Base-by-base conservation (phyloP, 2,888 invertebrate species). In the Argyresthia albistria region DNA sequence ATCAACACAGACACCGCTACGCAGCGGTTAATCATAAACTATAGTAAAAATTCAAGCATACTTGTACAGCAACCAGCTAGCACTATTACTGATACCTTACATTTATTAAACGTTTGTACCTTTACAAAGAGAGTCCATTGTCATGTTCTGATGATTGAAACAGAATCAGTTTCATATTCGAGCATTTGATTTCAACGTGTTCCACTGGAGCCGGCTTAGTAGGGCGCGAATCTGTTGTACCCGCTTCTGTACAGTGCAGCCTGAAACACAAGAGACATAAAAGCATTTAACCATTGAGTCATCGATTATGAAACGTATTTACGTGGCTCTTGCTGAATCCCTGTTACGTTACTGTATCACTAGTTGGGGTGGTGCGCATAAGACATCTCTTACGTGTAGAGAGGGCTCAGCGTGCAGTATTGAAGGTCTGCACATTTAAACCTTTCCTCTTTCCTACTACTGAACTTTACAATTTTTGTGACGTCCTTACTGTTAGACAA, bases 141-240 rank as follows among this genome's bases (percentile, higher is more conserved):
- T 87, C 87, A 87, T 87, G 87, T 79, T 76, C 71, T 64, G 63
- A 77, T 81, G 71, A 72, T 71, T 76, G 74, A 76, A 78, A 74
- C 70, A 69, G 74, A 74, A 75, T 68, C 78, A 71, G 65, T 69
- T 76, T 69, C 68, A 72, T 82, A 83, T 86, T 86, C 83, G 83
- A 86, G 86, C 77, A 71, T 69, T 75, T 65, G 67, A 70, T 72
- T 36, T 8, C 36, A 63, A 60, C 65, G 72, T 72, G 75, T 73
- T 81, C 76, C 80, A 79, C 76, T 80, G 78, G 25, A 25, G 2
- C 25, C 25, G 6, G 77, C 75, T 81, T 84, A 97, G 88, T 97
- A 97, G 72, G 97, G 97, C 84, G 97, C 92, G 88, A 97, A 97
- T 88, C 97, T 92, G 90, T 96, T 97, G 92, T 96, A 97, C 67